A percentile compares a stretch with the other conserved stretches of the same genome.
Conservation (phyloP, 1,140 invertebrate genomes). For the Carcinoscorpius rotundicauda region DNA sequence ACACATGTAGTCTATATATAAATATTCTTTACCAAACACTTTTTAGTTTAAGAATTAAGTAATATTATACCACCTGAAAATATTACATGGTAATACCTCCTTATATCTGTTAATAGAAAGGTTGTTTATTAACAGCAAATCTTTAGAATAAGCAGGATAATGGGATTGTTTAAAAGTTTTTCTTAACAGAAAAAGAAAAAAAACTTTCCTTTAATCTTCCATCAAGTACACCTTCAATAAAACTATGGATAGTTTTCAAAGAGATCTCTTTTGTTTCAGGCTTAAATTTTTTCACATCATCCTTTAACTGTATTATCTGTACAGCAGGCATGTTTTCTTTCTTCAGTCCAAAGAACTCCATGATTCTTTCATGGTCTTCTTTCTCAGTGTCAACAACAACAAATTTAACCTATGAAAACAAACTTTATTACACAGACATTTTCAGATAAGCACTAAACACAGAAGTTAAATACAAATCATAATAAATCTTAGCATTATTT, state of each 20-base stretch:
- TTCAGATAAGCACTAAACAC: background rate
- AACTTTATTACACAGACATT: background rate
- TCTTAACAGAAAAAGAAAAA: no score
- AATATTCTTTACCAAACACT: no score
- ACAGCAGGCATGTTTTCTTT: conserved; percentile 78
- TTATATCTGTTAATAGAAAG: no score
- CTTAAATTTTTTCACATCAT: conserved; percentile 97
- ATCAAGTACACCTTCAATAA: conserved; percentile 73
- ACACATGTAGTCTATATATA: no score
- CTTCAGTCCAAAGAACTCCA: conserved; percentile 98
- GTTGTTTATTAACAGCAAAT: no score
- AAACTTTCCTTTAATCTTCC: conserved; percentile 50
- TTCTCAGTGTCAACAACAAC: conserved; percentile 89
- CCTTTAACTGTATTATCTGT: conserved; percentile 81
- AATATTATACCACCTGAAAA: no score
- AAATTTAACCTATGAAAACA: conserved; percentile 50
- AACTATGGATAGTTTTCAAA: conserved; percentile 59
- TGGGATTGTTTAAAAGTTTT: no score
- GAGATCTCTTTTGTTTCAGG: conserved; percentile 61
- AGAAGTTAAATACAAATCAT: background rate
- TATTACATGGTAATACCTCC: no score
- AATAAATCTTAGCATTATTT: background rate
- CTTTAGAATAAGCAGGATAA: no score
- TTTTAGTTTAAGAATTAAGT: no score
- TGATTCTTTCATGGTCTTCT: conserved; percentile 86